Percentiles rank a stretch among this genome's conserved stretches.
phyloP scores from a whole-genome alignment of 2,797 vertebrate species.

The Nannoperca obscura region DNA sequence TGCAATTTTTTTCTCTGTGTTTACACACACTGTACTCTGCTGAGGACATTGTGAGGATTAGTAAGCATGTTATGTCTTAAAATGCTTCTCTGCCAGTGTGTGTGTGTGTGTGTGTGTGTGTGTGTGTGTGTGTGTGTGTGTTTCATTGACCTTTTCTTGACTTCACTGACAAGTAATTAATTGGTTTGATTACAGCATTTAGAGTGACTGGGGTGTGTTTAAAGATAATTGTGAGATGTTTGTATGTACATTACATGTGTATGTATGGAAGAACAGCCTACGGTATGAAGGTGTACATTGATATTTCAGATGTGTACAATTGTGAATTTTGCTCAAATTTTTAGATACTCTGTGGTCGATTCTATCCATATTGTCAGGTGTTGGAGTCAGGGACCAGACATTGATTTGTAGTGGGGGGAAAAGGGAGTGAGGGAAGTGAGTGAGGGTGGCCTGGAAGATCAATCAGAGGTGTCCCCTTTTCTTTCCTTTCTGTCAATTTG shows the following conservation, averaged over 20 bases:
- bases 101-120: neutral
- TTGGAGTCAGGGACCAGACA: conserved; percentile 40
- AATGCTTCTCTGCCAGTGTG: neutral
- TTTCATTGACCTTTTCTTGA: conserved; percentile 29
- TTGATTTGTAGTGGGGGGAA: conserved; percentile 39
- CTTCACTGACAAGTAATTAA: conserved; percentile 12
- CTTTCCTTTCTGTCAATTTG: conserved; percentile 60
- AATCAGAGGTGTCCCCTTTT: conserved; percentile 61
- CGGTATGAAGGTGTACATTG: neutral
- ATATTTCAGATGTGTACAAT: neutral
- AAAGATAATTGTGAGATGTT: neutral
- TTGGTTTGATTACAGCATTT: conserved; percentile 26
- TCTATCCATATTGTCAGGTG: conserved; percentile 6
- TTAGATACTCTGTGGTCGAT: neutral
- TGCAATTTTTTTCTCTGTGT: conserved; percentile 1
- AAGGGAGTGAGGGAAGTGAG: conserved; percentile 31
- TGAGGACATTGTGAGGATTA: conserved; percentile 16
- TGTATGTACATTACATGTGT: neutral
- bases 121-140: neutral
- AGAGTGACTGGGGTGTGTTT: conserved; percentile 5
- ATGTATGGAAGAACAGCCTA: neutral
- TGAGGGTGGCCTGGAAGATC: conserved; percentile 37
- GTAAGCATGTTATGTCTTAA: conserved; percentile 21
- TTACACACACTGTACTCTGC: neutral
- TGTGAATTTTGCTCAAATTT: neutral